These are phyloP conservation scores for Chauna torquata DNA, from an alignment of 2,113 vertebrate genomes.

Conservation along the genomic window DNA sequence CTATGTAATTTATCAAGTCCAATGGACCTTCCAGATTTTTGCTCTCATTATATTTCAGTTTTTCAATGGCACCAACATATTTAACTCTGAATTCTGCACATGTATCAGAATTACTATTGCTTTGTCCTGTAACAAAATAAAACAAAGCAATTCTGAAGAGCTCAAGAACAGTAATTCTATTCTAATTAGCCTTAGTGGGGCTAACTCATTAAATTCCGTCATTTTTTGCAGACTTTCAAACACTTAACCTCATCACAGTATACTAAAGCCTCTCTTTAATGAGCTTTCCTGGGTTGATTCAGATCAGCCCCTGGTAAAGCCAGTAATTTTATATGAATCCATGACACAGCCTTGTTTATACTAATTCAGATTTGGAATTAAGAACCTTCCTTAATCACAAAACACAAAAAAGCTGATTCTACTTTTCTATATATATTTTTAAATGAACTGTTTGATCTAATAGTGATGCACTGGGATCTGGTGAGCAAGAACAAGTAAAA, in stretches of 20 bases:
- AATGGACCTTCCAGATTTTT: constrained; percentile 88
- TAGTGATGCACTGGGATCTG: not conserved
- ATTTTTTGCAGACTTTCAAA: not conserved
- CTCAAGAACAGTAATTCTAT: not conserved
- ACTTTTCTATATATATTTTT: not conserved
- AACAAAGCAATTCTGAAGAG: not conserved
- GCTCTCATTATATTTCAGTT: constrained; percentile 86
- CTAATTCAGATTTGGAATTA: not conserved
- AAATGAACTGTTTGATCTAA: not conserved
- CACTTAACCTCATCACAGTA: not conserved
- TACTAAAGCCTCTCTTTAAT: not conserved
- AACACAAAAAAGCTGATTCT: not conserved
- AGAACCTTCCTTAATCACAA: not conserved
- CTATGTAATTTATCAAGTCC: constrained; percentile 96
- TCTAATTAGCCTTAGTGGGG: not conserved
- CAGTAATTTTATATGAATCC: not conserved
- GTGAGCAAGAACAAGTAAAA: not conserved
- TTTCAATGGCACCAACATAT: constrained; percentile 94
- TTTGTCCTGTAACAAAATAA: constrained; percentile 76
- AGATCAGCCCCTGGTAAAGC: not conserved
- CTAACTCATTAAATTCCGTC: not conserved
- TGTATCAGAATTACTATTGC: constrained; percentile 87
- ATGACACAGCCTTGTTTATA: not conserved
- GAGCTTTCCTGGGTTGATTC: not conserved
- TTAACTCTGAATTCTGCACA: constrained; percentile 94